Percentiles rank a stretch among this genome's conserved stretches.
phyloP scores from a whole-genome alignment of 2,797 vertebrate genomes.

The Coregonus ussuriensis region DNA sequence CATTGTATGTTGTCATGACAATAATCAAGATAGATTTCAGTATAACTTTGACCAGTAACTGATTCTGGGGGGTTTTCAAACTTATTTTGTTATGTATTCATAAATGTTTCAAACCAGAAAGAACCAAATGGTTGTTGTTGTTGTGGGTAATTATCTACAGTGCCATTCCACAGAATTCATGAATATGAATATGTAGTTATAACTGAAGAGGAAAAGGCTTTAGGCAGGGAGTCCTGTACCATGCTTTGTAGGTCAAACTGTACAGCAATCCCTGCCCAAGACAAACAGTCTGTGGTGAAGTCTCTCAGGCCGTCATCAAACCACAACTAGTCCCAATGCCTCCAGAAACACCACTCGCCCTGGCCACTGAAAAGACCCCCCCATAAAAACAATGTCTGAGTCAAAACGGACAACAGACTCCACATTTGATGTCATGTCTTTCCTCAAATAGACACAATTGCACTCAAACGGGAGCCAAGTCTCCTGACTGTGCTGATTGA shows the following conservation, averaged over 20 bases:
- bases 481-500: slow-evolving; percentile 39
- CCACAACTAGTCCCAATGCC: slow-evolving; percentile 49
- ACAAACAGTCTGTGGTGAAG: slow-evolving; percentile 66
- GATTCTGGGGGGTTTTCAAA: not conserved
- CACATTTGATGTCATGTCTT: slow-evolving; percentile 37
- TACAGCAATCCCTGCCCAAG: slow-evolving; percentile 50
- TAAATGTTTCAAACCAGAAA: not conserved
- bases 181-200: not conserved
- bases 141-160: not conserved
- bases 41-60: no score
- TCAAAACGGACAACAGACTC: slow-evolving; percentile 48
- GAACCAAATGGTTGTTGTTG: not conserved
- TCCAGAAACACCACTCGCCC: slow-evolving; percentile 30
- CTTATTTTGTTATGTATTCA: not conserved
- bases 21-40: no score
- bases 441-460: slow-evolving; percentile 51
- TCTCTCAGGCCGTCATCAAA: slow-evolving; percentile 59
- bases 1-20: no score
- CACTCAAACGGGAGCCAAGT: slow-evolving; percentile 37
- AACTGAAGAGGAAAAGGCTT: slow-evolving; percentile 18
- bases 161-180: not conserved
- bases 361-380: slow-evolving; percentile 68
- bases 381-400: slow-evolving; percentile 42
- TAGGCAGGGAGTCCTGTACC: slow-evolving; percentile 4
- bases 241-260: slow-evolving; percentile 28